phyloP scores from a whole-genome alignment of 2,113 vertebrate species.

The Percina caprodes region DNA sequence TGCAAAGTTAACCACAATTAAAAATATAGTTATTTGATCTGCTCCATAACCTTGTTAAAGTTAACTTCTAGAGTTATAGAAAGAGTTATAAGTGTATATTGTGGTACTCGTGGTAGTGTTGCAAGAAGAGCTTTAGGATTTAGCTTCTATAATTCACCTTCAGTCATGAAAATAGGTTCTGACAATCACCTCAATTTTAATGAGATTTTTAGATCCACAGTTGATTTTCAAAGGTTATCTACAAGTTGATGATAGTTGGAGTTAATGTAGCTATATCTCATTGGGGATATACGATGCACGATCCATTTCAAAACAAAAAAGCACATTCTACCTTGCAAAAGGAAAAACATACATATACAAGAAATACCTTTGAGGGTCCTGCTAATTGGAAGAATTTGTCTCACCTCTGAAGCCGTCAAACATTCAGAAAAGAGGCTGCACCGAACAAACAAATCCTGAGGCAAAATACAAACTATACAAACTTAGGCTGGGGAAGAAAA shows the following conservation, averaged over 20 bases:
- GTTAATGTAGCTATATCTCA: background rate
- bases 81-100: background rate
- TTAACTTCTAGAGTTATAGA: background rate
- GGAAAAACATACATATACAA: background rate
- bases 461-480: constrained; percentile 27
- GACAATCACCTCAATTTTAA: constrained; percentile 17
- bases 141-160: background rate
- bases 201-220: constrained; percentile 10
- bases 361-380: constrained; percentile 1
- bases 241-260: constrained; percentile 15
- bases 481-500: background rate
- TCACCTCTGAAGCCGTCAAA: constrained; percentile 29
- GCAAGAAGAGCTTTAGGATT: background rate
- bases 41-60: constrained; percentile 5
- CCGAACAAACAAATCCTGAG: constrained; percentile 19
- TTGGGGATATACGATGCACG: background rate
- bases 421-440: constrained; percentile 27
- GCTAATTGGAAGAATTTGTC: constrained; percentile 28
- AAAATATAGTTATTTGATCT: background rate
- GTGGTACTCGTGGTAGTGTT: background rate
- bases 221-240: constrained; percentile 35
- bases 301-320: constrained; percentile 18
- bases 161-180: constrained; percentile 12
- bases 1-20: constrained; percentile 10
- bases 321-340: background rate